Percentiles rank a stretch among this genome's conserved stretches.
Evolutionary conservation across 2,888 invertebrate genomes (phyloP).

Genomic region (Cephus runcator): DNA sequence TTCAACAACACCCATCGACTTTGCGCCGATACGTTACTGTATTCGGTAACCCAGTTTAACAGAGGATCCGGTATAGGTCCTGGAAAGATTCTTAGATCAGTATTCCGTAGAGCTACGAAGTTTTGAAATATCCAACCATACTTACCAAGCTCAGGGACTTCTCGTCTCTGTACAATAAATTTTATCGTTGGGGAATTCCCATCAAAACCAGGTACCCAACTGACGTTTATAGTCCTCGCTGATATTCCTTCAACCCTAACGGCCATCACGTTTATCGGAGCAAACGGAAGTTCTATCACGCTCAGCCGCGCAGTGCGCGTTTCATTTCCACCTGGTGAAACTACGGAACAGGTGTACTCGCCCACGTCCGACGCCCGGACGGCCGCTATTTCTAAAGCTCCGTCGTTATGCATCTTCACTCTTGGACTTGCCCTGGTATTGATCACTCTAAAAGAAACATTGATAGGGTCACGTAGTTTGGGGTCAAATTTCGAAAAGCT

Average conservation of each 20-base stretch:
- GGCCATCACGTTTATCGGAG: conserved; percentile 89
- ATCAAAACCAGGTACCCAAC: conserved; percentile 96
- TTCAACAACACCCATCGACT: conserved; percentile 84
- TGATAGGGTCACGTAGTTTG: not conserved
- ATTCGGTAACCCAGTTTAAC: conserved; percentile 88
- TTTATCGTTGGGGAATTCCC: conserved; percentile 95
- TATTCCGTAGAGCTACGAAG: conserved; percentile 16
- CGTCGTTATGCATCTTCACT: conserved; percentile 81
- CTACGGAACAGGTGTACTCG: conserved; percentile 90
- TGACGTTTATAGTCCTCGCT: conserved; percentile 86
- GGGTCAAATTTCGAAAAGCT: not conserved
- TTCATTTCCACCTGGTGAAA: conserved; percentile 93
- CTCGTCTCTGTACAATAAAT: conserved; percentile 91
- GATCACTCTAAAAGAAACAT: conserved; percentile 64
- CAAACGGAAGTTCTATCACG: conserved; percentile 95
- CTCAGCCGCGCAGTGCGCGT: conserved; percentile 84
- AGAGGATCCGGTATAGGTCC: conserved; percentile 88
- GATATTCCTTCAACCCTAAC: conserved; percentile 73
- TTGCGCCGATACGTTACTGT: conserved; percentile 84
- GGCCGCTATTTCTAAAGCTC: conserved; percentile 87
- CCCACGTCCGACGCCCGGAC: conserved; percentile 94
- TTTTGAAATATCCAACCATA: conserved; percentile 27
- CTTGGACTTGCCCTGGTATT: conserved; percentile 76
- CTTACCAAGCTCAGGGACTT: conserved; percentile 88
- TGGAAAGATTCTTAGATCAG: conserved; percentile 61